Conservation (phyloP, 2,113 vertebrate species). For the Python bivittatus region DNA sequence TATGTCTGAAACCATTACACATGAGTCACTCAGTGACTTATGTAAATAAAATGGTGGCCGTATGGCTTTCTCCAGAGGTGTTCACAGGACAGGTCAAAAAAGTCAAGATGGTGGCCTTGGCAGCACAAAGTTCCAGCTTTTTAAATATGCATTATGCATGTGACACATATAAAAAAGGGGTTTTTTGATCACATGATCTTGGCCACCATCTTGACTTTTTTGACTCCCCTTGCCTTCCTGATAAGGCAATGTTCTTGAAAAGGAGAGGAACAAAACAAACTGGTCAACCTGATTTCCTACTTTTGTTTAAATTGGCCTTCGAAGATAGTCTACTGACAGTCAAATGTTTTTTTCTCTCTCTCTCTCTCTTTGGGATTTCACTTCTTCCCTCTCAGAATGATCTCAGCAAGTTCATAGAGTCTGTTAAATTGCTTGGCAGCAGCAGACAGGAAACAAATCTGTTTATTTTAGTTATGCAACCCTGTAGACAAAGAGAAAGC, state of each 20-base stretch:
- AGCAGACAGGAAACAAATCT: constrained; percentile 83
- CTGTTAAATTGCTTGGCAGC: constrained; percentile 71
- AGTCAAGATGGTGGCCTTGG: neutral
- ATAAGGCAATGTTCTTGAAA: neutral
- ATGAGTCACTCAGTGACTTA: constrained; percentile 28
- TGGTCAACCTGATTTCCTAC: neutral
- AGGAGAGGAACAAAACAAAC: neutral
- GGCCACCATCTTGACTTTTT: neutral
- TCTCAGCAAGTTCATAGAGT: constrained; percentile 60
- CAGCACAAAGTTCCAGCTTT: neutral
- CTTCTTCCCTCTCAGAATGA: constrained; percentile 19
- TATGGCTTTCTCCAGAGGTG: neutral
- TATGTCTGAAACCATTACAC: constrained; percentile 7
- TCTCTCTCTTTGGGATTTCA: too few species aligned
- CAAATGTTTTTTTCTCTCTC: constrained; percentile 17
- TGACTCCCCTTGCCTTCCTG: neutral
- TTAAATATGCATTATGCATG: neutral
- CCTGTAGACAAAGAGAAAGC: constrained; percentile 53
- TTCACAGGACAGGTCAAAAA: neutral
- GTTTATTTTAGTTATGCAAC: constrained; percentile 82
- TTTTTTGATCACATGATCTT: neutral
- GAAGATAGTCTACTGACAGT: neutral
- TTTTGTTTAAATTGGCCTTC: constrained; percentile 30
- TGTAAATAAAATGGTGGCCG: neutral
- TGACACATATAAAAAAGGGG: neutral